phyloP scores from a whole-genome alignment of 2,888 invertebrate species.

The Subacronicta megacephala region DNA sequence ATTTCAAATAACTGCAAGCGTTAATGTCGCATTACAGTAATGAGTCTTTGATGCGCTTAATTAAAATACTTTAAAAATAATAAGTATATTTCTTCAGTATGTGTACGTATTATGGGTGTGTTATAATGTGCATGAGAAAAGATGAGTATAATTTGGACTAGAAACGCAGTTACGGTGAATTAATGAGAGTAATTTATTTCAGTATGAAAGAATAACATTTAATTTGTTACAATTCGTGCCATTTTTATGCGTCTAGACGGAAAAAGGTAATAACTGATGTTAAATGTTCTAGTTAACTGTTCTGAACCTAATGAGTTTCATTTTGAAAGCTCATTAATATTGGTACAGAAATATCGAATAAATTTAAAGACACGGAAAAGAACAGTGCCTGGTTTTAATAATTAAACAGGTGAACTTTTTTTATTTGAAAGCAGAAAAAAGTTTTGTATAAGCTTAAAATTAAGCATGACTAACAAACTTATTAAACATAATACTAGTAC shows the following conservation, averaged over 20 bases:
- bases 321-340: neutral
- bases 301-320: neutral
- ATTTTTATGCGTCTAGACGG: neutral
- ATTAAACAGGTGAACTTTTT: neutral
- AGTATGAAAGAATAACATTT: constrained; percentile 8
- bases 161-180: constrained; percentile 6
- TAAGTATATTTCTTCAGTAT: constrained; percentile 17
- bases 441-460: too few species aligned
- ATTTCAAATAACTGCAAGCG: constrained; percentile 53
- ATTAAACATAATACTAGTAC: neutral
- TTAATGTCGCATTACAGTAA: constrained; percentile 36
- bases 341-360: too few species aligned
- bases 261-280: neutral
- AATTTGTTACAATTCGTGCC: constrained; percentile 23
- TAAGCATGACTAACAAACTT: too few species aligned
- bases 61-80: constrained; percentile 38
- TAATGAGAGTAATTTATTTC: constrained; percentile 35
- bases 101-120: too few species aligned
- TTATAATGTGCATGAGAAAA: constrained; percentile 9
- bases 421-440: too few species aligned
- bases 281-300: neutral
- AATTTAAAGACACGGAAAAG: too few species aligned
- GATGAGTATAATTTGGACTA: constrained; percentile 15
- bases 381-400: neutral
- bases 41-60: constrained; percentile 32